Conservation (phyloP, 2,113 vertebrate species). For the Ammodytes marinus region DNA sequence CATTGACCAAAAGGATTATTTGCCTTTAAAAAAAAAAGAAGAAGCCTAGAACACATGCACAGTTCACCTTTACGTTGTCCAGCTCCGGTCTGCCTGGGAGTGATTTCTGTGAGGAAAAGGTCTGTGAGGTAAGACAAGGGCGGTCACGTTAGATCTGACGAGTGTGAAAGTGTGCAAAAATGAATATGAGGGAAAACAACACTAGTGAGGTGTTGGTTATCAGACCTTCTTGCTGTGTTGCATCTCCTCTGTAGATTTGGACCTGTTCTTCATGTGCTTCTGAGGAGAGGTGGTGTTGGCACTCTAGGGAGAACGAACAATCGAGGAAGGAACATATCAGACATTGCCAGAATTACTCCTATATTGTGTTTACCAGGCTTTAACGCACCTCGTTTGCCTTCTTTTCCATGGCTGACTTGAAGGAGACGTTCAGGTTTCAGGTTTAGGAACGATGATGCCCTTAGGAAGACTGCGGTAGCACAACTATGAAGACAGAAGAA, state of each 20-base stretch:
- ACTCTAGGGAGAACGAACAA: slow-evolving; percentile 72
- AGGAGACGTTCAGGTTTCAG: slow-evolving; percentile 14
- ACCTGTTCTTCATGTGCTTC: slow-evolving; percentile 88
- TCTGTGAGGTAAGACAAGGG: slow-evolving; percentile 66
- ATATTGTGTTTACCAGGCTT: background rate
- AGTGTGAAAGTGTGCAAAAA: background rate
- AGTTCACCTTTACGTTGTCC: slow-evolving; percentile 84
- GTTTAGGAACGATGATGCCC: slow-evolving; percentile 21
- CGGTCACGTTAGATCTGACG: background rate
- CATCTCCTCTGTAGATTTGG: slow-evolving; percentile 89
- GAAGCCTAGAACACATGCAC: no score
- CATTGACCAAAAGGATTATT: no score
- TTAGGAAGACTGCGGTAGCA: background rate
- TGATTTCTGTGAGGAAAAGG: slow-evolving; percentile 88
- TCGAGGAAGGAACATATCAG: background rate
- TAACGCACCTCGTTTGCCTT: slow-evolving; percentile 77
- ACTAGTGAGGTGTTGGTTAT: background rate
- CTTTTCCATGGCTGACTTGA: slow-evolving; percentile 79
- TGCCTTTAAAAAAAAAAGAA: no score
- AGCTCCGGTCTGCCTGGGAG: slow-evolving; percentile 86
- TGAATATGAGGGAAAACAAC: background rate
- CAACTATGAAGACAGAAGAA: slow-evolving; percentile 25
- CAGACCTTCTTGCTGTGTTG: slow-evolving; percentile 86
- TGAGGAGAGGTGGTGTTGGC: slow-evolving; percentile 83
- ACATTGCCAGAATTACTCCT: background rate